Evolutionary conservation across 1,140 invertebrate genomes (phyloP).

Genomic region (Drosophila serrata): DNA sequence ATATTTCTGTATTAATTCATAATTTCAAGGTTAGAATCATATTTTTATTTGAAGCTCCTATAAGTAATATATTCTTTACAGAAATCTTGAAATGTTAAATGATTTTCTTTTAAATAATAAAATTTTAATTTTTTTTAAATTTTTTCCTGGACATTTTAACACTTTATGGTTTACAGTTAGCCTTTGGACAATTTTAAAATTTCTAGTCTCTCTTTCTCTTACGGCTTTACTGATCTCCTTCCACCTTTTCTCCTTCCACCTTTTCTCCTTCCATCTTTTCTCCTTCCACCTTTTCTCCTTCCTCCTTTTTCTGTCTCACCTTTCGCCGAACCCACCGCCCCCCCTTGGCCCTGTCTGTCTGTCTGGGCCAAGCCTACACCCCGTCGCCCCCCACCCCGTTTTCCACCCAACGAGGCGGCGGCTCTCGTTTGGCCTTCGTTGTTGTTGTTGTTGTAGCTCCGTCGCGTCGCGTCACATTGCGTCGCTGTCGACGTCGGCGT

Average conservation of each 20-base stretch:
- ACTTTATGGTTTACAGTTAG: background rate
- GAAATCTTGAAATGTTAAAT: too few species aligned
- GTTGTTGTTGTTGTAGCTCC: slow-evolving; percentile 23
- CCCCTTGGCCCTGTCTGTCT: slow-evolving; percentile 33
- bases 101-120: background rate
- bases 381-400: background rate
- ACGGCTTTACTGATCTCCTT: background rate
- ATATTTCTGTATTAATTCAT: too few species aligned
- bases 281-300: too few species aligned
- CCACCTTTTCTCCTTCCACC: too few species aligned
- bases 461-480: slow-evolving; percentile 40
- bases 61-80: too few species aligned
- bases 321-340: background rate
- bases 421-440: slow-evolving; percentile 57
- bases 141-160: background rate
- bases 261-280: background rate
- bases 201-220: slow-evolving; percentile 1
- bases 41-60: too few species aligned
- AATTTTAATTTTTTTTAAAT: background rate
- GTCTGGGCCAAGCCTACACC: slow-evolving; percentile 51
- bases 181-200: background rate
- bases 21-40: too few species aligned
- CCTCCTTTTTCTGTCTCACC: slow-evolving; percentile 3
- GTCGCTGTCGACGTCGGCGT: slow-evolving; percentile 27
- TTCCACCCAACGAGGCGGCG: slow-evolving; percentile 18